Conservation (phyloP, 2,797 vertebrate genomes). For the Gymnothorax reevesii region DNA sequence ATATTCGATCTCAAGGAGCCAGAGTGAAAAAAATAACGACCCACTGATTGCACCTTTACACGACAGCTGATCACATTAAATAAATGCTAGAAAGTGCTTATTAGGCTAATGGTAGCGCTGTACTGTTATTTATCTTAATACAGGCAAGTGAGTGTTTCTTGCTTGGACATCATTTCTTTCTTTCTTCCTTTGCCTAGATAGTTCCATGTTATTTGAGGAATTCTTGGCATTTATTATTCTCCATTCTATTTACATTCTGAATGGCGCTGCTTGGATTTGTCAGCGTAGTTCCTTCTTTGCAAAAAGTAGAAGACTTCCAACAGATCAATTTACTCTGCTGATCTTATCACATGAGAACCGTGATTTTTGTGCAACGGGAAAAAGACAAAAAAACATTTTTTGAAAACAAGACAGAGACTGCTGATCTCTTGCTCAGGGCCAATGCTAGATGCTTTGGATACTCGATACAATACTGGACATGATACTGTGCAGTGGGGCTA, state of each 20-base stretch:
- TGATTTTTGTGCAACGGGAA: not conserved
- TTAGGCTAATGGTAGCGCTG: not conserved
- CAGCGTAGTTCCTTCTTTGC: not conserved
- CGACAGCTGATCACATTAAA: not conserved
- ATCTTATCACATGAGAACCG: not conserved
- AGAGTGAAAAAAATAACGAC: not conserved
- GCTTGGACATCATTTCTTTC: not conserved
- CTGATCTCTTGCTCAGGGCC: not conserved
- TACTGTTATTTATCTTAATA: not conserved
- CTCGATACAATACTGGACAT: not conserved
- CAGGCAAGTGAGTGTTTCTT: not conserved
- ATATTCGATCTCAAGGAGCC: not conserved
- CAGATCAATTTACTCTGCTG: not conserved
- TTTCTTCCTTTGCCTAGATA: not conserved
- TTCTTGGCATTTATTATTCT: not conserved
- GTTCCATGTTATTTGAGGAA: not conserved
- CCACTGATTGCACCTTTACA: not conserved
- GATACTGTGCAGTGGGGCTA: not conserved
- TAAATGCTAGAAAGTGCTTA: not conserved
- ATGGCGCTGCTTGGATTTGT: not conserved
- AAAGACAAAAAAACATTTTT: not conserved
- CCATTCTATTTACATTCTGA: not conserved
- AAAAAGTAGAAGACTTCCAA: not conserved
- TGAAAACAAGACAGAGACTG: not conserved
- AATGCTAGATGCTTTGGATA: not conserved